Evolutionary conservation across 2,888 invertebrate species (phyloP).

Genomic region (Caenorhabditis panamensis): DNA sequence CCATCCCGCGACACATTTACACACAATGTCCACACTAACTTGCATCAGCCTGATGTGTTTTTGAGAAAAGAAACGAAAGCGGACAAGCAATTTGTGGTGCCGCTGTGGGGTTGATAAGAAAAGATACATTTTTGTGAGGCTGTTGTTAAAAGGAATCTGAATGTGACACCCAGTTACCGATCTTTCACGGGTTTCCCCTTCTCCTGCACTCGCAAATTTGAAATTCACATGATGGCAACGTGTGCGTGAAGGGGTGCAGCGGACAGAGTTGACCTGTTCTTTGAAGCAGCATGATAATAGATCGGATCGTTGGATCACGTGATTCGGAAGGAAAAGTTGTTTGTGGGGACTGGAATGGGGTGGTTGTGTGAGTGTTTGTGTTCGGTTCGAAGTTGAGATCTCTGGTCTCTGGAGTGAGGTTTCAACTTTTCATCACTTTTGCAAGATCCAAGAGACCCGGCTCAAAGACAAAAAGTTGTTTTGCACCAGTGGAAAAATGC

Average conservation of each 20-base stretch:
- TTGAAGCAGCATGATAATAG: constrained; percentile 37
- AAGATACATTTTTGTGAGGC: constrained; percentile 3
- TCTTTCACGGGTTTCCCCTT: constrained; percentile 17
- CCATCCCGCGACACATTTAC: not conserved
- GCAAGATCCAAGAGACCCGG: constrained; percentile 9
- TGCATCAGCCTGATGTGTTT: constrained; percentile 39
- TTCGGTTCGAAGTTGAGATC: not conserved
- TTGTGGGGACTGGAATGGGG: constrained; percentile 16
- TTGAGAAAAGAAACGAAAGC: constrained; percentile 9
- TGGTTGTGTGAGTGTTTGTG: not conserved
- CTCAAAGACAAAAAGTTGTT: constrained; percentile 17
- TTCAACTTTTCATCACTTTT: constrained; percentile 37
- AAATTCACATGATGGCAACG: constrained; percentile 42
- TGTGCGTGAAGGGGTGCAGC: constrained; percentile 4
- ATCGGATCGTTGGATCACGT: constrained; percentile 42
- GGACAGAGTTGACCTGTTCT: constrained; percentile 31
- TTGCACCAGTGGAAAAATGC: constrained; percentile 16
- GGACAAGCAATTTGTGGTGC: constrained; percentile 6
- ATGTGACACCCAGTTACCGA: not conserved
- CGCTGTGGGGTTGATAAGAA: too few species aligned
- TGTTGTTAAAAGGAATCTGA: constrained; percentile 31
- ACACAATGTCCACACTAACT: too few species aligned
- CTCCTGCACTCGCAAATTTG: constrained; percentile 32
- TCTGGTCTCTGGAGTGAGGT: constrained; percentile 24
- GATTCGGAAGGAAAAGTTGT: constrained; percentile 46